These are phyloP conservation scores for Drosophila navojoa DNA, from an alignment of 1,140 invertebrate genomes.

Conservation along the genomic window DNA sequence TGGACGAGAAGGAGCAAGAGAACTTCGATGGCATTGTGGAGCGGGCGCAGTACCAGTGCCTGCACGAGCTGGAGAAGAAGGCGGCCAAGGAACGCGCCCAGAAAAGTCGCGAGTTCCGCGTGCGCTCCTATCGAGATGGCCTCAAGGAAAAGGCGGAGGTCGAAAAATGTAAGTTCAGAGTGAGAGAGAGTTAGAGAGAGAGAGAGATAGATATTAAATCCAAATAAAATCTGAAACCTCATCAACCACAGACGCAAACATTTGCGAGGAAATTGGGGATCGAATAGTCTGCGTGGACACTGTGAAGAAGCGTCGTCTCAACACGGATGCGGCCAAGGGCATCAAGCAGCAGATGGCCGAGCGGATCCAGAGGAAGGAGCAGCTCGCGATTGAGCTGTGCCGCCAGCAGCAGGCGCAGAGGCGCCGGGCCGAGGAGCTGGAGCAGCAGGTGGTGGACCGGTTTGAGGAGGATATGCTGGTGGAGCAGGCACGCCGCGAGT, in stretches of 20 bases:
- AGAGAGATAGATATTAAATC: neutral
- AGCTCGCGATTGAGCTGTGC: neutral
- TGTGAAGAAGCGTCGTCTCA: no score
- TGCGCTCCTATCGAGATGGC: slow-evolving; percentile 43
- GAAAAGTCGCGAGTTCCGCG: slow-evolving; percentile 32
- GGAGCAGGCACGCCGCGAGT: slow-evolving; percentile 57
- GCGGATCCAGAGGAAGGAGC: neutral
- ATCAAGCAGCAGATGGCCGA: slow-evolving; percentile 16
- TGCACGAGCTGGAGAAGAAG: slow-evolving; percentile 48
- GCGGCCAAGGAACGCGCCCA: slow-evolving; percentile 23
- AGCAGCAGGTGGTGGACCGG: slow-evolving; percentile 6
- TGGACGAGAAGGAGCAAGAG: slow-evolving; percentile 9
- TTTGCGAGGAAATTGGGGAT: slow-evolving; percentile 51
- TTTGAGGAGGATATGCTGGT: slow-evolving; percentile 33
- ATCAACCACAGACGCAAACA: slow-evolving; percentile 31
- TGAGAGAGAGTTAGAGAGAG: no score
- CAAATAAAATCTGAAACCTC: neutral
- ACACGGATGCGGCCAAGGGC: neutral
- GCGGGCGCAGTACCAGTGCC: slow-evolving; percentile 54
- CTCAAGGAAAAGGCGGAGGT: slow-evolving; percentile 46
- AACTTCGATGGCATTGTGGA: slow-evolving; percentile 36
- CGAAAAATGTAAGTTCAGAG: slow-evolving; percentile 38
- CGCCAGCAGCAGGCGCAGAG: slow-evolving; percentile 13
- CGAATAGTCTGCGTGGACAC: no score
- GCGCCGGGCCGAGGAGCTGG: slow-evolving; percentile 3